These are phyloP conservation scores for Hyposoter didymator DNA, from an alignment of 2,888 invertebrate species.

Conservation along the genomic window DNA sequence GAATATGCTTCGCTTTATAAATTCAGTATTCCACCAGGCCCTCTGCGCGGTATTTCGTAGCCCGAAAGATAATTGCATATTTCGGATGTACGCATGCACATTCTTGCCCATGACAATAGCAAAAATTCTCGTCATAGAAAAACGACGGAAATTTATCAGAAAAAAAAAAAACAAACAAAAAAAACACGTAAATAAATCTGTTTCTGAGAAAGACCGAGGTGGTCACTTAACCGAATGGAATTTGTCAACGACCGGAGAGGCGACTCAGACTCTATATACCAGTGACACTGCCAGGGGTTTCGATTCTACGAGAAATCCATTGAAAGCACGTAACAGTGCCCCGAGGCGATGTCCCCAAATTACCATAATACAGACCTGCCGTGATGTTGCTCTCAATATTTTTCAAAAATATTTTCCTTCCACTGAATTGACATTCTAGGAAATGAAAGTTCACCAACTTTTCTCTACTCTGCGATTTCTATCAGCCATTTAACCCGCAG, in stretches of 20 bases:
- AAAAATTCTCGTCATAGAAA: neutral
- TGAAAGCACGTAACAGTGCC: neutral
- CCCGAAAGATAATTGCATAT: slow-evolving; percentile 51
- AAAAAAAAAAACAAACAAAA: neutral
- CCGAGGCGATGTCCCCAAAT: neutral
- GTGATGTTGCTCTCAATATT: neutral
- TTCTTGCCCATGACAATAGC: neutral
- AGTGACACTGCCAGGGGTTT: neutral
- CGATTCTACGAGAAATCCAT: neutral
- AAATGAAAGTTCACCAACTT: neutral
- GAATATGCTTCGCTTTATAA: slow-evolving; percentile 19
- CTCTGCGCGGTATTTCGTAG: slow-evolving; percentile 35
- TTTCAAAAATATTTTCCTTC: neutral
- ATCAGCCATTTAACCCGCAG: neutral
- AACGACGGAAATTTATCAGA: neutral
- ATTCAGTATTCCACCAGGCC: neutral
- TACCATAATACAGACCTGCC: neutral
- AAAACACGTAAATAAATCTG: neutral
- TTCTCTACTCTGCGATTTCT: neutral
- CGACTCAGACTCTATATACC: neutral
- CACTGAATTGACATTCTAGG: neutral
- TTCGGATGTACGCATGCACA: neutral
- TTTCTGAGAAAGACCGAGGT: too few relatives aligned
- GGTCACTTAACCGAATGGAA: neutral
- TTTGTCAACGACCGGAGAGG: slow-evolving; percentile 24